These are phyloP conservation scores for Lerema accius DNA, from an alignment of 1,140 invertebrate genomes.

Conservation along the genomic window DNA sequence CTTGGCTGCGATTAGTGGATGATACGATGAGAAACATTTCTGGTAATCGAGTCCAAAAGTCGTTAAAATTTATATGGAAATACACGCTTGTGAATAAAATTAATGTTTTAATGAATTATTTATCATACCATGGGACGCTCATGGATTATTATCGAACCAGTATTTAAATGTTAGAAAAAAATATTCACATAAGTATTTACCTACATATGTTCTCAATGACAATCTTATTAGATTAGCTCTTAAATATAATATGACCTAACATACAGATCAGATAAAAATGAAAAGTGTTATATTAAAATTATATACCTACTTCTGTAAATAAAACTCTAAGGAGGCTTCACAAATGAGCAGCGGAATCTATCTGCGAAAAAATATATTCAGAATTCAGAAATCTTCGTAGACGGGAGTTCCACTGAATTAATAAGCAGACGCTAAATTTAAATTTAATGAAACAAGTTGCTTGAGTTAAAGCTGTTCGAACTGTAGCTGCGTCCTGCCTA, in stretches of 20 bases:
- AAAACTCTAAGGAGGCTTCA: conserved; percentile 15
- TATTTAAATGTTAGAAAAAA: no score
- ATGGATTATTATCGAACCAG: no score
- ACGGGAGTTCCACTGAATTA: conserved; percentile 58
- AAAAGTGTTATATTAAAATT: no score
- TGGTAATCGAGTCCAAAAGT: not conserved
- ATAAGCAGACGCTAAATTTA: conserved; percentile 61
- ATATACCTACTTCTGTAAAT: no score
- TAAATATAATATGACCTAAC: no score
- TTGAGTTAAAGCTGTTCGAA: conserved; percentile 43
- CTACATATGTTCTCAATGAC: no score
- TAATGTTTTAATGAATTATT: no score
- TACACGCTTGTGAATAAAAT: no score
- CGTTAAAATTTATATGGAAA: not conserved
- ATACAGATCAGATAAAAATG: no score
- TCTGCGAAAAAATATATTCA: conserved; percentile 45
- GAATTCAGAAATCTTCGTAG: conserved; percentile 42
- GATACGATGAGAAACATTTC: conserved; percentile 21
- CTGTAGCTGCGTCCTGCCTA: conserved; percentile 38
- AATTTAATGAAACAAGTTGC: conserved; percentile 68
- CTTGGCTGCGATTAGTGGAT: conserved; percentile 23
- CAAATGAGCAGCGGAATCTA: conserved; percentile 41
- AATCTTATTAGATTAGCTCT: no score
- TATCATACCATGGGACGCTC: conserved; percentile 1
- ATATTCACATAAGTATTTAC: no score